phyloP scores from a whole-genome alignment of 2,113 vertebrate genomes.

The Tupaia chinensis region DNA sequence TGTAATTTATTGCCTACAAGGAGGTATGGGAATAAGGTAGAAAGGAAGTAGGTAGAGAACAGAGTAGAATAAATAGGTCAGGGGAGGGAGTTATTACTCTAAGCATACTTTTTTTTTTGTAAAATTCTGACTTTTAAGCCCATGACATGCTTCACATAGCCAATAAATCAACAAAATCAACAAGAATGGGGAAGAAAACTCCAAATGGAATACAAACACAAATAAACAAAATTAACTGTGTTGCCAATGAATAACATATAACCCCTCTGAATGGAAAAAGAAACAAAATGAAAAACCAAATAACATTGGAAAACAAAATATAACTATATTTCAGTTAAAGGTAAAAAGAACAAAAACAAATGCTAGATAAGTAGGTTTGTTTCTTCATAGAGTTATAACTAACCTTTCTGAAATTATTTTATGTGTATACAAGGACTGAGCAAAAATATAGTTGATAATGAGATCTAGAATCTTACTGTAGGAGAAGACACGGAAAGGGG shows the following conservation, averaged over 20 bases:
- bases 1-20: not conserved
- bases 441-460: not conserved
- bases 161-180: constrained; percentile 19
- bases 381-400: not conserved
- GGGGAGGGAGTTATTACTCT: not conserved
- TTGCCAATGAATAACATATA: constrained; percentile 34
- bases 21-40: not conserved
- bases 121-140: constrained; percentile 21
- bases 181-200: not conserved
- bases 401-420: not conserved
- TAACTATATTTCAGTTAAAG: not conserved
- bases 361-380: not conserved
- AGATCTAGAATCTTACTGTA: not conserved
- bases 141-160: not conserved
- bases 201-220: not conserved
- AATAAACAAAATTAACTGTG: not conserved
- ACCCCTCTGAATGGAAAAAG: not conserved
- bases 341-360: constrained; percentile 15
- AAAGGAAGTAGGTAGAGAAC: not conserved
- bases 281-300: not conserved
- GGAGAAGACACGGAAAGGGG: not conserved
- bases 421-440: not conserved
- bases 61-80: not conserved
- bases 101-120: not conserved
- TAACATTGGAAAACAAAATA: not conserved